These are phyloP conservation scores for Peromyscus polionotus DNA, from an alignment of 2,113 vertebrate genomes.

Conservation along the genomic window DNA sequence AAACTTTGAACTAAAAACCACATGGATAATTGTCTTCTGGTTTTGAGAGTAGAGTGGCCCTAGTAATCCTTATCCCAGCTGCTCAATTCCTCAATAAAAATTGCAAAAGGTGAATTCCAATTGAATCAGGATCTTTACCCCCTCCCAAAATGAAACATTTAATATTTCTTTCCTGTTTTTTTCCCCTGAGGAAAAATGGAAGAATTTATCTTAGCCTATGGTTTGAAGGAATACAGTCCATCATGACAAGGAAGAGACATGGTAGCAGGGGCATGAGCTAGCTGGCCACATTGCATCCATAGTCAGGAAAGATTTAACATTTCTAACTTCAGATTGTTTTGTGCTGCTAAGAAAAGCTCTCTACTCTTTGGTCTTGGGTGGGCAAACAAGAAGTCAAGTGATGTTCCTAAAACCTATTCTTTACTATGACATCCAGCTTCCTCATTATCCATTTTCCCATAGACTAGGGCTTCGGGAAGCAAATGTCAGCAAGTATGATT, in stretches of 20 bases:
- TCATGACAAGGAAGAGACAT: no score
- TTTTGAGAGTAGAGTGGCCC: neutral
- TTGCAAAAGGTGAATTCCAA: neutral
- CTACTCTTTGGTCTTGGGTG: neutral
- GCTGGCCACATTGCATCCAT: no score
- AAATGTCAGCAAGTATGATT: neutral
- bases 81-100: neutral
- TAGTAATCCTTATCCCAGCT: neutral
- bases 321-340: neutral
- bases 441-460: neutral
- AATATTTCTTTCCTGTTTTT: neutral
- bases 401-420: neutral
- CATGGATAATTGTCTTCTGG: neutral
- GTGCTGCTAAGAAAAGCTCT: neutral
- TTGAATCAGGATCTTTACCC: neutral
- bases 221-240: no score
- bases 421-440: neutral
- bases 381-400: constrained; percentile 1
- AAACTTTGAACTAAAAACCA: neutral
- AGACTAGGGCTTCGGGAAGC: neutral
- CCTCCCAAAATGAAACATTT: neutral
- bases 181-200: no score
- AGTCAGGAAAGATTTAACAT: no score
- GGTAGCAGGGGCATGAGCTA: no score
- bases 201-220: no score